Conservation (phyloP, 2,113 vertebrate genomes). For the chimpanzee (Pan troglodytes) region NHGRI_mPanTro3-v2.1_pri NC_072408.2:56828501-56829000, state of each 20-base stretch:
- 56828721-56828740: background rate
- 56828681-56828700: background rate
- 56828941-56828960: background rate
- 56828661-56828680: background rate
- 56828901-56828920: background rate
- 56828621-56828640: background rate
- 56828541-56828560: background rate
- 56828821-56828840: background rate
- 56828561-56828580: background rate
- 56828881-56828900: background rate
- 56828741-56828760: background rate
- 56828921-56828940: background rate
- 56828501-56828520: background rate
- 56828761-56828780: background rate
- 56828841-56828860: background rate
- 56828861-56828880: background rate
- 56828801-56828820: background rate
- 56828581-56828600: background rate
- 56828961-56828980: background rate
- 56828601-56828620: background rate
- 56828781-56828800: background rate
- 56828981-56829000: background rate
- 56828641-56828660: background rate
- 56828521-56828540: background rate
- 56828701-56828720: background rate